Percentiles rank a stretch among this genome's conserved stretches.
These are phyloP conservation scores for Alethe diademata DNA, from an alignment of 2,113 vertebrate species.

Conservation along the genomic window DNA sequence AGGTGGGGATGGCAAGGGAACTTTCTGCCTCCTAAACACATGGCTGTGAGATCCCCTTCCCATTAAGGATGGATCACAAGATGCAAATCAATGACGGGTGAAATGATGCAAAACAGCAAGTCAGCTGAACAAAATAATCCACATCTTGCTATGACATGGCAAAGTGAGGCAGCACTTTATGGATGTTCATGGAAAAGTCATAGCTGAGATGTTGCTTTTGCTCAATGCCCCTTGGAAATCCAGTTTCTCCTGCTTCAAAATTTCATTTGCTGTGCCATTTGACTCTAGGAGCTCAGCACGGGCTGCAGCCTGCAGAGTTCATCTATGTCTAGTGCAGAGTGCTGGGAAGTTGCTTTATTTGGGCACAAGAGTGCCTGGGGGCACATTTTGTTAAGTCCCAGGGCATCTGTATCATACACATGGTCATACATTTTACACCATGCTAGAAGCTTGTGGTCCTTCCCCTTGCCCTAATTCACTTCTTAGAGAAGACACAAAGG, in stretches of 20 bases:
- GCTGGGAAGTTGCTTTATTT: not conserved
- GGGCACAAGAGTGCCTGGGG: not conserved
- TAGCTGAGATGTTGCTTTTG: not conserved
- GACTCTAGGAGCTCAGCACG: not conserved
- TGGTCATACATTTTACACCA: not conserved
- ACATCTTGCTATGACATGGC: not conserved
- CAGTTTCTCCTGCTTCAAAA: not conserved
- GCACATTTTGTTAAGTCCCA: not conserved
- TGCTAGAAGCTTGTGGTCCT: not conserved
- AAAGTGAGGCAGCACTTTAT: not conserved
- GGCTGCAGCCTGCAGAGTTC: not conserved
- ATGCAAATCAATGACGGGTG: not conserved
- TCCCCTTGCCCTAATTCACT: not conserved
- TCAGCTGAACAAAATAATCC: not conserved
- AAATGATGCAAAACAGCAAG: not conserved
- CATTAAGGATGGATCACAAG: not conserved
- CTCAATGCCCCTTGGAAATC: not conserved
- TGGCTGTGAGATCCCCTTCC: not conserved
- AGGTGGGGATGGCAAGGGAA: not conserved
- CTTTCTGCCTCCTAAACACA: not conserved
- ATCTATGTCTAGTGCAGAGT: not conserved
- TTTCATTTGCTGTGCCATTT: not conserved
- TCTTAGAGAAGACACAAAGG: not conserved
- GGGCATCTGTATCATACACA: not conserved
- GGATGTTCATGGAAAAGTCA: not conserved